These are phyloP conservation scores for Coregonus suidteri DNA, from an alignment of 2,797 vertebrate genomes.

Conservation along the genomic window DNA sequence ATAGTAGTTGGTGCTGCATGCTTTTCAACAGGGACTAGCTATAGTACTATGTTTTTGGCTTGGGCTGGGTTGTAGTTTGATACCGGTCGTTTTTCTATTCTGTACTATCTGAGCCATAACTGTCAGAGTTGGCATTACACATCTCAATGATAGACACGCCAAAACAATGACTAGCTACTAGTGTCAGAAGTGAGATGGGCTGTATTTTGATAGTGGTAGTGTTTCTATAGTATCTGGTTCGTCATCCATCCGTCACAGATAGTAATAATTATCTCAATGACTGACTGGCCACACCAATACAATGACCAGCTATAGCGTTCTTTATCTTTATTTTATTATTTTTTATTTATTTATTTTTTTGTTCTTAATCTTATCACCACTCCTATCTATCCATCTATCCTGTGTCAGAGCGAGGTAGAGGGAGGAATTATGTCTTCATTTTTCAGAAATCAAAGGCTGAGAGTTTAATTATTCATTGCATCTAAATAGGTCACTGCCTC, in stretches of 20 bases:
- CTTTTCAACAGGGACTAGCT: not conserved
- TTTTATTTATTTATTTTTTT: too few relatives aligned
- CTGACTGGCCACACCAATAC: not conserved
- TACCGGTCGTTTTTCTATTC: not conserved
- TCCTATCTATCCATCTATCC: conserved; percentile 33
- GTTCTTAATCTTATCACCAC: too few relatives aligned
- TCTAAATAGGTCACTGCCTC: conserved; percentile 76
- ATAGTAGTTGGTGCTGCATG: not conserved
- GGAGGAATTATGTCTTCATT: conserved; percentile 62
- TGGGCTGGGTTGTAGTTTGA: not conserved
- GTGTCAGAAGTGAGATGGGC: not conserved
- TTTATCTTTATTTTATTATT: too few relatives aligned
- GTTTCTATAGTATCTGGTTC: not conserved
- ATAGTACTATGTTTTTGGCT: not conserved
- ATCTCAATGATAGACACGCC: not conserved
- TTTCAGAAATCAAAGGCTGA: conserved; percentile 56
- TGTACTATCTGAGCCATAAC: not conserved
- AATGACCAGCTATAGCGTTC: too few relatives aligned
- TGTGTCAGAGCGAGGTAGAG: conserved; percentile 54
- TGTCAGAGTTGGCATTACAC: not conserved
- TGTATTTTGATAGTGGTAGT: not conserved
- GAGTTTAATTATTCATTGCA: conserved; percentile 74
- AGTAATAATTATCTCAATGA: not conserved
- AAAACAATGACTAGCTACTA: not conserved
- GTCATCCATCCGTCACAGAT: not conserved